Percentiles rank a stretch among this genome's conserved stretches.
phyloP scores from a whole-genome alignment of 2,888 invertebrate species.

The Sericinus montela region DNA sequence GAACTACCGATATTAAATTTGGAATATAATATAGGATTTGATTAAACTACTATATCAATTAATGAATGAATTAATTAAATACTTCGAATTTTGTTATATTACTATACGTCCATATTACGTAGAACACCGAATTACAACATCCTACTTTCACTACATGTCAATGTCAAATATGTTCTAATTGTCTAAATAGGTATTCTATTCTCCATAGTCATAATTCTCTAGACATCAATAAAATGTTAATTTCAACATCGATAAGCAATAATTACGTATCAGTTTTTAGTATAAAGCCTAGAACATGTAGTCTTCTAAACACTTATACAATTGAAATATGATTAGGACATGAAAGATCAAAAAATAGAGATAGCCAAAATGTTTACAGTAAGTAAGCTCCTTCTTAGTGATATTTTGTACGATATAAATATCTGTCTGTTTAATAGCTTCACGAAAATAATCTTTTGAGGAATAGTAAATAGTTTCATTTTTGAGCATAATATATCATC shows the following conservation, averaged over 20 bases:
- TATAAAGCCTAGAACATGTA: background rate
- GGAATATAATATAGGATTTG: background rate
- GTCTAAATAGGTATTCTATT: background rate
- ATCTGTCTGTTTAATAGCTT: background rate
- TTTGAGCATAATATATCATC: background rate
- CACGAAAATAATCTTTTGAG: background rate
- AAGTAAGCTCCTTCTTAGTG: too few relatives aligned
- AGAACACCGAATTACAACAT: background rate
- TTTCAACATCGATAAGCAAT: background rate
- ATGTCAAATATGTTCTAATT: too few relatives aligned
- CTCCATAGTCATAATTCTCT: conserved; percentile 1
- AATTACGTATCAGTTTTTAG: background rate
- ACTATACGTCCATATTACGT: background rate
- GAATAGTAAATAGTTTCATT: too few relatives aligned
- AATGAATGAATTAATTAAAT: background rate
- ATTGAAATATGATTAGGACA: background rate
- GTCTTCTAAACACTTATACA: background rate
- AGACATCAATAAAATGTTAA: background rate
- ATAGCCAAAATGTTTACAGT: too few relatives aligned
- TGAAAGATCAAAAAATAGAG: background rate
- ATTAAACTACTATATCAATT: background rate
- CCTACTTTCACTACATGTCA: background rate
- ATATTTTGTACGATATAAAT: background rate
- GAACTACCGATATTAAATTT: conserved; percentile 2
- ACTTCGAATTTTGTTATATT: background rate